Conservation (phyloP, 2,888 invertebrate species). For the Cerceris rybyensis region DNA sequence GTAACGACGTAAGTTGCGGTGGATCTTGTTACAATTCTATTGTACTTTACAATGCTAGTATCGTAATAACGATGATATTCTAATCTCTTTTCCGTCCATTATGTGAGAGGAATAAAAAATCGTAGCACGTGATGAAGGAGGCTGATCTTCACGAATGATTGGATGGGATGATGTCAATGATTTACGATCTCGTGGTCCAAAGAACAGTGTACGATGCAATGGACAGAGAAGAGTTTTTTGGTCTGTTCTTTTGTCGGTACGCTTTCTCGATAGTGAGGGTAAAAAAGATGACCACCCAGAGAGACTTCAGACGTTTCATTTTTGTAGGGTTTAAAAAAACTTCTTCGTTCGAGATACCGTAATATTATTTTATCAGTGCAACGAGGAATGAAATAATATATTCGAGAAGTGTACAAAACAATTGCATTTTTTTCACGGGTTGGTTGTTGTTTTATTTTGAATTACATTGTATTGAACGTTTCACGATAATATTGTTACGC, state of each 20-base stretch:
- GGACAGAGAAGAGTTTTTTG: conserved; percentile 18
- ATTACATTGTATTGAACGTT: no score
- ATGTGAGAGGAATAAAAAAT: conserved; percentile 10
- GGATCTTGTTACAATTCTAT: not conserved
- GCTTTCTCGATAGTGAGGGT: not conserved
- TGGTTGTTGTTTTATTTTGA: no score
- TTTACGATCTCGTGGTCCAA: conserved; percentile 47
- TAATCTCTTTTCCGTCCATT: conserved; percentile 17
- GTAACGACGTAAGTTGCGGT: no score
- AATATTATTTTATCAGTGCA: no score
- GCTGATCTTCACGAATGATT: conserved; percentile 13
- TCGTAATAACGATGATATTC: conserved; percentile 16
- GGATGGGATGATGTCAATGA: conserved; percentile 44
- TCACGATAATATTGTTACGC: no score
- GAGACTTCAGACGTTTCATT: not conserved
- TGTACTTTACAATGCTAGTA: not conserved
- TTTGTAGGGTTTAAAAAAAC: not conserved
- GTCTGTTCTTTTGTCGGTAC: conserved; percentile 18
- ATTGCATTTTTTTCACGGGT: not conserved
- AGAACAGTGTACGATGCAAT: conserved; percentile 34
- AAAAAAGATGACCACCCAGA: not conserved
- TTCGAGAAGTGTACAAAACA: not conserved
- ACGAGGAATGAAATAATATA: no score
- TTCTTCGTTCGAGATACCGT: not conserved
- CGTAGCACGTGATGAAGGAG: conserved; percentile 23